Evolutionary conservation across 2,797 vertebrate species (phyloP).

Genomic region (Lacerta viridis): DNA sequence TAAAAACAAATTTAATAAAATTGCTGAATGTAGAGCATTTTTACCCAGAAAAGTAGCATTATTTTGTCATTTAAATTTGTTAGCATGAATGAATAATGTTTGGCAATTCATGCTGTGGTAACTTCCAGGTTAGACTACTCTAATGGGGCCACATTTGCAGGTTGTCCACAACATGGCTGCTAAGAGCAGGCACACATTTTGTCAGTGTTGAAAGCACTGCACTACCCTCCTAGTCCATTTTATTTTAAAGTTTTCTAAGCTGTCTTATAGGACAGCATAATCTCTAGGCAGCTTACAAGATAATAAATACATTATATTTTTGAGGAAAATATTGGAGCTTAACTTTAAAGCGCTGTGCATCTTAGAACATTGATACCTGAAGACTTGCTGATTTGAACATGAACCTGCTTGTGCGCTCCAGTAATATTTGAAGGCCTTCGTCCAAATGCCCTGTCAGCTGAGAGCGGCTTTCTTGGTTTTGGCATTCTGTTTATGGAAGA

Average conservation of each 20-base stretch:
- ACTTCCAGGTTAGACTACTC: too few species aligned
- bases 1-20: constrained; percentile 3
- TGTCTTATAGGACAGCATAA: too few species aligned
- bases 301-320: too few species aligned
- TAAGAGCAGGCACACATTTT: too few species aligned
- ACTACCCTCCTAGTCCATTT: too few species aligned
- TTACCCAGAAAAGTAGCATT: neutral
- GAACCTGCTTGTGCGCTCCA: neutral
- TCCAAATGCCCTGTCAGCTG: neutral
- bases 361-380: too few species aligned
- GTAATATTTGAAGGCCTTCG: neutral
- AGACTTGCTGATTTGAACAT: too few species aligned
- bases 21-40: neutral
- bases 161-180: too few species aligned
- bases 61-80: neutral
- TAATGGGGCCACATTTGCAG: too few species aligned
- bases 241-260: too few species aligned
- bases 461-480: neutral
- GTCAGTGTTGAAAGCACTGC: too few species aligned
- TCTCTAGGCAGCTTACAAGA: neutral
- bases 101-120: neutral
- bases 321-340: neutral
- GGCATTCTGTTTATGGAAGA: neutral
- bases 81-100: neutral
- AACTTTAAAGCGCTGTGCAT: neutral